Evolutionary conservation across 2,113 vertebrate genomes (phyloP), one percentile per base, ranked within the genome.

Genomic region (Mustela lutreola): DNA sequence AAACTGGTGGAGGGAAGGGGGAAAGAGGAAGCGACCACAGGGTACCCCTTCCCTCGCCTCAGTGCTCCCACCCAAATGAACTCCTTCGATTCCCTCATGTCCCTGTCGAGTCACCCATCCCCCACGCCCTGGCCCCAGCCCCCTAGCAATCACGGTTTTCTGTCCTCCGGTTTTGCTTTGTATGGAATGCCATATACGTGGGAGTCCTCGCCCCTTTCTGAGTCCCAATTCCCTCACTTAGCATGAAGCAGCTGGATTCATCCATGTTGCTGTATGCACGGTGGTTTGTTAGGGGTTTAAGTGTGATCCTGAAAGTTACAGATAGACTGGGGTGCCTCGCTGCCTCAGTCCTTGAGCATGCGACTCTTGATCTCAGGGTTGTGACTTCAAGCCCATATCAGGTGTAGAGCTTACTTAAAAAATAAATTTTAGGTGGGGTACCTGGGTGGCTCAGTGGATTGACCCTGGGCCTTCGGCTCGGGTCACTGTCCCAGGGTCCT

Each of bases 251-350:
- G 26, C 16, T 24, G 70, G 58, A 39, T 18, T 91, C 58, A 60
- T 18, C 33, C 33, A 22, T 56, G 24, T 71, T n/a, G 33, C 26
- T 45, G 21, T 42, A 33, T 53, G n/a, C 21, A 53, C 4, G 42
- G 26, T 21, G 5, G 26, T 31, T 60, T 24, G 21, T 58, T 22
- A 82, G 60, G 76, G 63, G 81, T 67, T 80, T 60, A 88, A 83
- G 53, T 79, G n/a, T 67, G 33, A 90, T 42, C 80, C 62, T 92
- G 19, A 58, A 86, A 97, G 42, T 36, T n/a, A 71, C 33, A 89
- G 71, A 79, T 26, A 62, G 50, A n/a, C 2, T 2, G 70, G 36
- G 70, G 36, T 1, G 21, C 18, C 70, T 22, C 5, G 22, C 21
- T 75, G 36, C 21, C 39, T 75, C 70, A 73, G 71, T 24, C 71